Percentiles rank a stretch among this genome's conserved stretches.
Conservation (phyloP, 2,888 invertebrate genomes). For the Venustoraphidia nigricollis region DNA sequence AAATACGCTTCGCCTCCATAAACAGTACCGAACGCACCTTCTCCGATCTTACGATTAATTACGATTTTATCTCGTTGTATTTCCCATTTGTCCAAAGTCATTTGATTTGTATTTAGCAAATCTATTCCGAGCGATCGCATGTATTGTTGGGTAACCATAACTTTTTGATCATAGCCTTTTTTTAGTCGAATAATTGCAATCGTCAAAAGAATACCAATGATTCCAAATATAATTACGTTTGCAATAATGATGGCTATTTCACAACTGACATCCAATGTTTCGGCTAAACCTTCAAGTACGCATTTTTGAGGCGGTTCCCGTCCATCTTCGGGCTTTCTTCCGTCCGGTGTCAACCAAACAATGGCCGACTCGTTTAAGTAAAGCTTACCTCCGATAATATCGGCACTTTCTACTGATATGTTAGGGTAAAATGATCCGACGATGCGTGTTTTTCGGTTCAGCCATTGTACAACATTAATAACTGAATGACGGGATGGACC, state of each 20-base stretch:
- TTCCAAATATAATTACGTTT: conserved; percentile 22
- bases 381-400: conserved; percentile 34
- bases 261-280: conserved; percentile 51
- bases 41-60: conserved; percentile 70
- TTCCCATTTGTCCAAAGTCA: conserved; percentile 72
- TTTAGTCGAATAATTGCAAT: conserved; percentile 48
- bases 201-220: conserved; percentile 38
- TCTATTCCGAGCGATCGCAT: conserved; percentile 57
- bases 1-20: conserved; percentile 79
- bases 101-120: conserved; percentile 30
- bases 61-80: conserved; percentile 70
- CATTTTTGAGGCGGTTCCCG: conserved; percentile 40
- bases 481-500: conserved; percentile 50
- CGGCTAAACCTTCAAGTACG: conserved; percentile 49
- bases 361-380: conserved; percentile 37
- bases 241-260: conserved; percentile 53
- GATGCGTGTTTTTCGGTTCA: conserved; percentile 28
- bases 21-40: conserved; percentile 86
- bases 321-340: conserved; percentile 51
- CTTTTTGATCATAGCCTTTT: conserved; percentile 47
- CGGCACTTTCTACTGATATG: conserved; percentile 27
- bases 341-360: conserved; percentile 46
- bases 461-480: conserved; percentile 44
- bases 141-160: conserved; percentile 46
- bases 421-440: conserved; percentile 44